phyloP scores from a whole-genome alignment of 2,888 invertebrate species.

The Catocala sponsa region DNA sequence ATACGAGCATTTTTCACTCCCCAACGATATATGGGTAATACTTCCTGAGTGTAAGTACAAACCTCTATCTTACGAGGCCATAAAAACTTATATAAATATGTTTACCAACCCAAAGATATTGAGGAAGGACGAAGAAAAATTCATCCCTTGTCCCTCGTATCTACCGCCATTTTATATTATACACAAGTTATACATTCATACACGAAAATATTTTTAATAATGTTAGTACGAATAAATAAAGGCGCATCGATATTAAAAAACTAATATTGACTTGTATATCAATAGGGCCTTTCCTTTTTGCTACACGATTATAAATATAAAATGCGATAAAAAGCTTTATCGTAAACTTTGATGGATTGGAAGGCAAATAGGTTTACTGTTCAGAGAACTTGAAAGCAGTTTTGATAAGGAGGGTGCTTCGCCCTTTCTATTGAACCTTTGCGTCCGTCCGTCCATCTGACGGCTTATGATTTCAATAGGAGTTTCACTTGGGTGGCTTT shows the following conservation, averaged over 20 bases:
- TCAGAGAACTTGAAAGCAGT: slow-evolving; percentile 63
- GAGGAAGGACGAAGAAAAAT: slow-evolving; percentile 24
- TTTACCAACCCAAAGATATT: slow-evolving; percentile 39
- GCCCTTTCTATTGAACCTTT: slow-evolving; percentile 57
- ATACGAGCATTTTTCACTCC: slow-evolving; percentile 6
- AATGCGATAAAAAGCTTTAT: slow-evolving; percentile 56
- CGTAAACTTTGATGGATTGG: slow-evolving; percentile 63
- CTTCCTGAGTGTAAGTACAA: slow-evolving; percentile 9
- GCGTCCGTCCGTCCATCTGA: slow-evolving; percentile 47
- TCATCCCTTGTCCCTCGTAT: slow-evolving; percentile 29
- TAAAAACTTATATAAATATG: slow-evolving; percentile 31
- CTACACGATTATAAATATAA: slow-evolving; percentile 51
- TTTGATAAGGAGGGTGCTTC: slow-evolving; percentile 61
- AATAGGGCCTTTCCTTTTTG: slow-evolving; percentile 38
- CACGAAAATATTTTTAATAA: slow-evolving; percentile 35
- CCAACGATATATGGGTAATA: slow-evolving; percentile 1
- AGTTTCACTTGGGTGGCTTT: slow-evolving; percentile 50
- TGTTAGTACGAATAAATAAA: slow-evolving; percentile 42
- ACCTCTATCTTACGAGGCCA: slow-evolving; percentile 20
- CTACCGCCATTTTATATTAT: slow-evolving; percentile 22
- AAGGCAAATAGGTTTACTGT: slow-evolving; percentile 62
- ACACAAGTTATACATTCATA: slow-evolving; percentile 18
- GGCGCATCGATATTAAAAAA: slow-evolving; percentile 47
- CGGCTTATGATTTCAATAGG: slow-evolving; percentile 59
- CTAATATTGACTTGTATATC: slow-evolving; percentile 48